phyloP scores from a whole-genome alignment of 2,113 vertebrate species.

The Sinocyclocheilus rhinocerous region DNA sequence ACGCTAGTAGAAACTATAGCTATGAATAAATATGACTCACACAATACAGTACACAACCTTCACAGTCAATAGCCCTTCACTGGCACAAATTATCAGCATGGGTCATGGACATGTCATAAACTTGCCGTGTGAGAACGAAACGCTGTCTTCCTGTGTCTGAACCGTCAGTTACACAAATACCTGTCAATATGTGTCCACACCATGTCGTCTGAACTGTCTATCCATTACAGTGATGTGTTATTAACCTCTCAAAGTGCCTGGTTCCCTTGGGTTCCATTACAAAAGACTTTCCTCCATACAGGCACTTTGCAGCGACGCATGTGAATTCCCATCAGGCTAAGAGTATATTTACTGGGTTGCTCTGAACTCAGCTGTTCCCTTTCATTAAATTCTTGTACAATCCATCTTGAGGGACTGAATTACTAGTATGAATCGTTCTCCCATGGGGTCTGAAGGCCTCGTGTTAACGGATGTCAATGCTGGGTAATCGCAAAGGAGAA shows the following conservation, averaged over 20 bases:
- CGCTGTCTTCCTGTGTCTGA: not conserved
- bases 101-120: not conserved
- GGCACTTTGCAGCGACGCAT: not conserved
- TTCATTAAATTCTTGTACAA: slow-evolving; percentile 47
- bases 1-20: not conserved
- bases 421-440: not conserved
- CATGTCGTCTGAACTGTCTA: not conserved
- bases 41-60: not conserved
- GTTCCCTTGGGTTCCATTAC: slow-evolving; percentile 33
- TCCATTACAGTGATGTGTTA: slow-evolving; percentile 24
- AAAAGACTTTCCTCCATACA: not conserved
- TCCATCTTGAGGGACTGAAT: slow-evolving; percentile 40
- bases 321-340: slow-evolving; percentile 19
- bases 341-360: slow-evolving; percentile 36
- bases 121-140: not conserved
- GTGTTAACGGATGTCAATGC: slow-evolving; percentile 33
- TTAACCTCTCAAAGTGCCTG: slow-evolving; percentile 17
- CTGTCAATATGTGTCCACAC: not conserved
- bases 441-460: slow-evolving; percentile 9
- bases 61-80: slow-evolving; percentile 13
- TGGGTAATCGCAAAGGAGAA: slow-evolving; percentile 34
- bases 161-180: not conserved
- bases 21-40: slow-evolving; percentile 35
- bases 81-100: not conserved
- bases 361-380: slow-evolving; percentile 35